These are phyloP conservation scores for Rousettus madagascariensis DNA, from an alignment of 2,797 vertebrate species.

Conservation along the genomic window DNA sequence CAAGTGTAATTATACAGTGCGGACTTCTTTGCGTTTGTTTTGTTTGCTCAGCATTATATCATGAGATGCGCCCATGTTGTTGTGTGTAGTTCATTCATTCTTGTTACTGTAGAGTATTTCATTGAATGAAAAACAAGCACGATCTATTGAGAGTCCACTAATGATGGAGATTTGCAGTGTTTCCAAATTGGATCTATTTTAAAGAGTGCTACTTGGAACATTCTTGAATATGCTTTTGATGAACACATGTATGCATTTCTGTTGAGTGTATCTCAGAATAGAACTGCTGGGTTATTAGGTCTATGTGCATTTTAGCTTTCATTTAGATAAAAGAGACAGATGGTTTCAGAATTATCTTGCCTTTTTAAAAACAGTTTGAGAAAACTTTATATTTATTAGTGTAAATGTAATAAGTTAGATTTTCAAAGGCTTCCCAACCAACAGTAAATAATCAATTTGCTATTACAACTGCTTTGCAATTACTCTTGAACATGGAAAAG, in stretches of 20 bases:
- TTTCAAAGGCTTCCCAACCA: slow-evolving; percentile 41
- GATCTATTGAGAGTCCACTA: neutral
- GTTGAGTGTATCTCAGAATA: neutral
- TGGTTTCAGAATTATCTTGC: neutral
- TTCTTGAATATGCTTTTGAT: neutral
- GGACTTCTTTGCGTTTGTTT: neutral
- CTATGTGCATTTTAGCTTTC: neutral
- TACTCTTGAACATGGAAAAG: slow-evolving; percentile 4
- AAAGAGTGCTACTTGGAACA: neutral
- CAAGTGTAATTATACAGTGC: neutral
- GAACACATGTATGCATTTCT: neutral
- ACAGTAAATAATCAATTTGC: slow-evolving; percentile 64
- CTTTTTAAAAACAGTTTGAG: neutral
- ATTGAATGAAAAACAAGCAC: neutral
- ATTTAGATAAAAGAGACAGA: neutral
- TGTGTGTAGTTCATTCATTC: neutral
- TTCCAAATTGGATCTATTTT: neutral
- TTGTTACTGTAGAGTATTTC: neutral
- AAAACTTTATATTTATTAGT: neutral
- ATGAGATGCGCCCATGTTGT: neutral
- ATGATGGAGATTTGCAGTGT: neutral
- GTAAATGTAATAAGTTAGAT: neutral
- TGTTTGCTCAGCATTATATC: neutral
- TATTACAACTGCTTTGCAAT: slow-evolving; percentile 57
- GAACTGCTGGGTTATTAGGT: neutral